Base-by-base conservation (phyloP, 1,140 invertebrate species). In the Trypoxylus dichotomus region DNA sequence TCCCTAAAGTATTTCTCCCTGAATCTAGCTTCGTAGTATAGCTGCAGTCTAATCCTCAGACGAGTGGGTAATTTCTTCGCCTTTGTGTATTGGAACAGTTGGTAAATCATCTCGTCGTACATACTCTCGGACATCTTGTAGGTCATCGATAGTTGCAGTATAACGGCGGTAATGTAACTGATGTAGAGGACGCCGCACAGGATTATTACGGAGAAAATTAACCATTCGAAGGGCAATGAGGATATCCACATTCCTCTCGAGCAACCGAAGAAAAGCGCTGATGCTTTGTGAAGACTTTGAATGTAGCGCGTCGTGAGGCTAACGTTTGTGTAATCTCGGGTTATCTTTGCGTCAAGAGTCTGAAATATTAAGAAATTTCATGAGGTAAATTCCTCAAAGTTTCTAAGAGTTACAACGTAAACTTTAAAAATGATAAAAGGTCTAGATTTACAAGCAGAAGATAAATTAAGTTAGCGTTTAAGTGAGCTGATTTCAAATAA, bases 1-100 rank as follows among this genome's bases (percentile, higher is more conserved):
- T 75, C 74, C n/a, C 27, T 75, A n/a, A 75, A 75, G 43, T 21
- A 75, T 15, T 75, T 43, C 25, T 75, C 74, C 24, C 41, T 75
- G 25, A 75, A 75, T 5, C 74, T 43, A 24, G 74, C 27, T 29
- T 43, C 25, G 25, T 75, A 75, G 24, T 75, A 75, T n/a, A 75
- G 27, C 2, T n/a, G 5, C 41, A 75, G 10, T 8, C 43, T 7
- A 2, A 29, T 10, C 15, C 8, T 47, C 13, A 75, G 21, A 15
- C 41, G 32, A 10, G 24, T 3, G 10, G 74, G 74, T 19, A 75
- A 32, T 21, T 75, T 75, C 11, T 75, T 75, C 11, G 43, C 74
- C n/a, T 54, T 41, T 3, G 25, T 27, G n/a, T 54, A 75, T n/a
- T 47, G 41, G 24, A 29, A 27, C 43, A 75, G 24, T 25, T 75